Evolutionary conservation across 2,888 invertebrate genomes (phyloP), one percentile per base, ranked within the genome.

Genomic region (Watsonalla binaria): DNA sequence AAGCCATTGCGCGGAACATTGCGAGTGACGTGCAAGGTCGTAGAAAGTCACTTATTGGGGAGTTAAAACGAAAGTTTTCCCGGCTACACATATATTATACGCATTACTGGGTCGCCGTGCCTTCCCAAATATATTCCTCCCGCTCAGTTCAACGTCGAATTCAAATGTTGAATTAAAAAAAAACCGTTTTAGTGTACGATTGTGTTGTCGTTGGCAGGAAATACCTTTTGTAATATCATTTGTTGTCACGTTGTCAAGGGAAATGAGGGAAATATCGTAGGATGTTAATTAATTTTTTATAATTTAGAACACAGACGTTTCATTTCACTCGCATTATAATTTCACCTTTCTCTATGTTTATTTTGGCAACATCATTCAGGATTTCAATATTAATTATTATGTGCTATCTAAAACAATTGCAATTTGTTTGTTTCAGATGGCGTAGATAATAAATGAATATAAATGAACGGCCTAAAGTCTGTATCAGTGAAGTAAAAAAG

Each of bases 231-330:
- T 48, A 48, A 35, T 35, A 13, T 14, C 35, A 48, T 48, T 47
- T 6, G 37, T 13, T 37, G 37, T 48, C 37, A 7, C 48, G 48
- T 37, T 61, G 50, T 42, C 33, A 47, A 6, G n/a, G 15, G 51
- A 51, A n/a, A 14, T 48, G 34, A 51, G 34, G 46, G 47, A 34
- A 34, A 11, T 47, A 9, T 47, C 47, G 33, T 13, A n/a, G 46
- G 35, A 45, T 46, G 34, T 58, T 63, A 51, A 58, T 59, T 56
- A 54, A 54, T 56, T 49, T 54, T 55, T 57, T 56, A 58, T 52
- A 59, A 46, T 46, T 55, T 15, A 13, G 15, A 15, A 46, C 7
- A 9, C 4, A 37, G 6, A 9, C 37, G 37, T 37, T 37, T 9
- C 37, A 37, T 37, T 37, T 37, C 37, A 37, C 9, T 37, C 37